Percentiles rank a stretch among this genome's conserved stretches.
phyloP scores from a whole-genome alignment of 2,888 invertebrate species.

The Melinaea marsaeus region DNA sequence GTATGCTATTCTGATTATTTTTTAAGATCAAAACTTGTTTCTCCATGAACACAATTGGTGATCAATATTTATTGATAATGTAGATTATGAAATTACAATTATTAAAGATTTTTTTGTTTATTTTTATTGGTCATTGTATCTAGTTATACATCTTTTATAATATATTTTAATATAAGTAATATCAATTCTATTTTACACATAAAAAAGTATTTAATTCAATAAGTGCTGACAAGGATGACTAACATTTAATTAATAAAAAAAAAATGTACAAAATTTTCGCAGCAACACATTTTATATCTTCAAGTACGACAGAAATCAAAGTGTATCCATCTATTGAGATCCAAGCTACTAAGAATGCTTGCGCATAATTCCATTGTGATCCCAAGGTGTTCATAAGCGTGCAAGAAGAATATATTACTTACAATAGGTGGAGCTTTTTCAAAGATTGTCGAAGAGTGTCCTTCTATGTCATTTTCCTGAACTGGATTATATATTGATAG shows the following conservation, averaged over 20 bases:
- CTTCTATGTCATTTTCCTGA: constrained; percentile 9
- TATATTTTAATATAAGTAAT: too few species aligned
- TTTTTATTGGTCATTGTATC: too few species aligned
- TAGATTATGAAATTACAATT: too few species aligned
- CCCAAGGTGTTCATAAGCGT: constrained; percentile 50
- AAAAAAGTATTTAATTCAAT: too few species aligned
- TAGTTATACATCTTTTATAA: too few species aligned
- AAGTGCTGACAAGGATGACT: not conserved
- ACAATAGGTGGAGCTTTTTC: constrained; percentile 22
- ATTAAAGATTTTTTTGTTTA: too few species aligned
- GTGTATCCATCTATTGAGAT: constrained; percentile 63
- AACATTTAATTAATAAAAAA: not conserved
- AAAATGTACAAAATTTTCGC: not conserved
- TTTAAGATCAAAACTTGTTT: too few species aligned
- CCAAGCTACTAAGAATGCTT: constrained; percentile 62
- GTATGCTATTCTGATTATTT: too few species aligned
- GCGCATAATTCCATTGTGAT: constrained; percentile 54
- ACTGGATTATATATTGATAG: constrained; percentile 18
- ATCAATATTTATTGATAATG: too few species aligned
- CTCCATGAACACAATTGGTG: too few species aligned
- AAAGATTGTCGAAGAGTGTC: constrained; percentile 7
- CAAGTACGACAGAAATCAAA: constrained; percentile 58
- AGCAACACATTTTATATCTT: not conserved
- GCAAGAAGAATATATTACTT: constrained; percentile 52
- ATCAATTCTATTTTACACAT: too few species aligned